Evolutionary conservation across 1,140 invertebrate species (phyloP).

Genomic region (Aporrectodea caliginosa): DNA sequence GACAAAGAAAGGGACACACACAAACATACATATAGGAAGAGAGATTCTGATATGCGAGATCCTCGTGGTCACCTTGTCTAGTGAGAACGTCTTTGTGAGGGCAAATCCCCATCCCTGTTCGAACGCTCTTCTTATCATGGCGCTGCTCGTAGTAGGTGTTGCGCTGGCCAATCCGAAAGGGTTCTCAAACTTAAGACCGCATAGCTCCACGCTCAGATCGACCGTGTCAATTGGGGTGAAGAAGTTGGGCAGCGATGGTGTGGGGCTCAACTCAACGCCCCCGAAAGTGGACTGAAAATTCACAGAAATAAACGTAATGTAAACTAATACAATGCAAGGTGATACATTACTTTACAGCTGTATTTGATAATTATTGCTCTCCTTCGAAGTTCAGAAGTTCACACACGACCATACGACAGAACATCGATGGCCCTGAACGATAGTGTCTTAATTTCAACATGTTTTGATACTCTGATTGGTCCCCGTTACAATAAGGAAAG

Average conservation of each 20-base stretch:
- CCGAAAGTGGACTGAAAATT: constrained; percentile 62
- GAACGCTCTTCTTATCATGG: constrained; percentile 93
- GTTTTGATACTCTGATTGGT: too few relatives aligned
- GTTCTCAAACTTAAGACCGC: constrained; percentile 90
- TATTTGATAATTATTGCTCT: too few relatives aligned
- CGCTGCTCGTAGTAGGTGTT: constrained; percentile 84
- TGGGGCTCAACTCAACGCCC: constrained; percentile 59
- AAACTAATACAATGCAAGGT: too few relatives aligned
- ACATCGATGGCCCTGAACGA: too few relatives aligned
- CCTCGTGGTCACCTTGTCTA: constrained; percentile 75
- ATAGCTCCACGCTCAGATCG: constrained; percentile 85
- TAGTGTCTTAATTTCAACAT: too few relatives aligned
- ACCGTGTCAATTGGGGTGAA: constrained; percentile 86
- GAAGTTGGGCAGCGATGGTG: constrained; percentile 81
- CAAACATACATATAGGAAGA: background rate
- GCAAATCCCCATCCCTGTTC: constrained; percentile 94
- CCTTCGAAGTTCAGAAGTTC: too few relatives aligned
- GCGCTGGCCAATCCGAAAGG: constrained; percentile 96
- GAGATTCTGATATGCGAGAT: background rate
- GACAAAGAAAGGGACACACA: background rate
- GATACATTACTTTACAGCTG: too few relatives aligned
- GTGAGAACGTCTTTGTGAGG: constrained; percentile 90
- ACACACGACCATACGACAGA: too few relatives aligned
- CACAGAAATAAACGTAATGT: too few relatives aligned
- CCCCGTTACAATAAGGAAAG: too few relatives aligned